Percentiles rank a stretch among this genome's conserved stretches.
Evolutionary conservation across 2,113 vertebrate species (phyloP).

Genomic region (Percopsis transmontana): DNA sequence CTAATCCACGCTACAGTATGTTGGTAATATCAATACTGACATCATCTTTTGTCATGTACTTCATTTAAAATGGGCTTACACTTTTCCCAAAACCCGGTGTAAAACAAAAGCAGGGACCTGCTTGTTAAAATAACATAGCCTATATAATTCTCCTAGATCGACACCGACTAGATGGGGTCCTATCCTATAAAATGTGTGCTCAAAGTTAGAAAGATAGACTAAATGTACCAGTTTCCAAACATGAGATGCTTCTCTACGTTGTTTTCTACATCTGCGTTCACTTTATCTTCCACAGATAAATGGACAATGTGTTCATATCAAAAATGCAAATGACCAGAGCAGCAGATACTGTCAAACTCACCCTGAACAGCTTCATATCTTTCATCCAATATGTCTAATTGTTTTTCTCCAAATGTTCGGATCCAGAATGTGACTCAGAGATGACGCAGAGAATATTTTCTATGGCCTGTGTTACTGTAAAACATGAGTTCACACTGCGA

Average conservation of each 20-base stretch:
- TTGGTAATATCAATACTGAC: background rate
- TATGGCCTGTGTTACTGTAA: conserved; percentile 50
- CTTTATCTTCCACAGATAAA: conserved; percentile 48
- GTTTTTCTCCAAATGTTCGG: conserved; percentile 4
- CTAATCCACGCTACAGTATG: no score
- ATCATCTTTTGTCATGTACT: background rate
- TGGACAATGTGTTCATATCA: conserved; percentile 50
- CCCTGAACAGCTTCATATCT: conserved; percentile 52
- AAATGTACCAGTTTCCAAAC: conserved; percentile 29
- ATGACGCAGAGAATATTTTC: conserved; percentile 44
- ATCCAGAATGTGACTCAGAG: conserved; percentile 57
- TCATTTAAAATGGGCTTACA: background rate
- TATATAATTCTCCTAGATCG: no score
- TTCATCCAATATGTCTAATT: conserved; percentile 33
- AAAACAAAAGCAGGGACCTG: background rate
- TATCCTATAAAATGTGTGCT: conserved; percentile 33
- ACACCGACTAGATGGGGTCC: no score
- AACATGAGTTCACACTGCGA: conserved; percentile 56
- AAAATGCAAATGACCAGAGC: conserved; percentile 11
- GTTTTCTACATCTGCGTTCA: conserved; percentile 50
- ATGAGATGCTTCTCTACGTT: conserved; percentile 21
- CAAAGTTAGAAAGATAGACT: conserved; percentile 27
- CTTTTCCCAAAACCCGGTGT: background rate
- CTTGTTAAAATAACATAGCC: no score
- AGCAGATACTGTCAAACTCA: conserved; percentile 31